A percentile compares a stretch with the other conserved stretches of the same genome.
phyloP scores from a whole-genome alignment of 2,888 invertebrate species.

The Nymphalis c-album region DNA sequence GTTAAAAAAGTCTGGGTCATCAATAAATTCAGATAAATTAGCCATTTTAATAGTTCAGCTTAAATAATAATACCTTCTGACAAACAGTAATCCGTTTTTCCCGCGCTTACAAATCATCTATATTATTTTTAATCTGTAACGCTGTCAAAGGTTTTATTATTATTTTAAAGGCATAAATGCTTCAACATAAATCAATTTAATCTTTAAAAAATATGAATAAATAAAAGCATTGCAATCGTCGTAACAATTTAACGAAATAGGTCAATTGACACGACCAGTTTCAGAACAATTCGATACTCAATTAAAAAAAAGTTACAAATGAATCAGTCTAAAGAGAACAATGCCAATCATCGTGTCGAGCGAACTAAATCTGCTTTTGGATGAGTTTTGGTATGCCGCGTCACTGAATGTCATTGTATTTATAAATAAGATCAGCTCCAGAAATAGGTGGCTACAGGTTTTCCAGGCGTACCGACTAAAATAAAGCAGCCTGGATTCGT shows the following conservation, averaged over 20 bases:
- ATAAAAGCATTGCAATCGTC: neutral
- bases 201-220: neutral
- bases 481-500: constrained; percentile 81
- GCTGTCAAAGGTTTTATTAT: neutral
- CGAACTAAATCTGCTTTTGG: constrained; percentile 79
- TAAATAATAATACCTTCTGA: neutral
- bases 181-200: neutral
- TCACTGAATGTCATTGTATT: constrained; percentile 81
- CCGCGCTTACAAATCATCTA: neutral
- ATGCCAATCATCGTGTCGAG: constrained; percentile 72
- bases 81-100: neutral
- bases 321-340: constrained; percentile 57
- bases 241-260: constrained; percentile 3
- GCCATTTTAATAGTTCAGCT: constrained; percentile 28
- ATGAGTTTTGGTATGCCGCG: constrained; percentile 80
- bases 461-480: constrained; percentile 82
- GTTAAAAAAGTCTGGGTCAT: constrained; percentile 56
- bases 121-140: neutral
- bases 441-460: constrained; percentile 83
- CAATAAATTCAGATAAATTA: constrained; percentile 32
- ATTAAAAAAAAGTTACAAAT: constrained; percentile 38
- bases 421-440: constrained; percentile 82
- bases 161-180: neutral
- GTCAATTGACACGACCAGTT: constrained; percentile 9
- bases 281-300: neutral